These are phyloP conservation scores for Chrysogorgia sp. DNA, from an alignment of 92 coral and sea anemone genomes.

Conservation along the genomic window DNA sequence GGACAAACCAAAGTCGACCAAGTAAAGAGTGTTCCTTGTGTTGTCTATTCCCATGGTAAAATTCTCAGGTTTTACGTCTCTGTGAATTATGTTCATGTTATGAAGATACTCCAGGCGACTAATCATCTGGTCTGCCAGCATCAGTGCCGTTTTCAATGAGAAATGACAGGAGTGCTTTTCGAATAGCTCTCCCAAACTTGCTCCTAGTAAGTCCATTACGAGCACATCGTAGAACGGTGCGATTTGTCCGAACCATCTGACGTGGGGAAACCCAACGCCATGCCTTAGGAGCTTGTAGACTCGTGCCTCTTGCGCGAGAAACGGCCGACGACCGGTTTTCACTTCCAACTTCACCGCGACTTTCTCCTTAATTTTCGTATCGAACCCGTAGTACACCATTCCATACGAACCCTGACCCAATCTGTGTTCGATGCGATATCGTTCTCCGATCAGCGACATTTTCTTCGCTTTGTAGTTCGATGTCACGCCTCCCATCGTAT, in stretches of 20 bases:
- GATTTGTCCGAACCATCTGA: slow-evolving; percentile 73
- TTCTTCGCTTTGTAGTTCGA: slow-evolving; percentile 32
- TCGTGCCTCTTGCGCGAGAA: slow-evolving; percentile 72
- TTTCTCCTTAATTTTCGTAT: slow-evolving; percentile 60
- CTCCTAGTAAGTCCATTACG: slow-evolving; percentile 72
- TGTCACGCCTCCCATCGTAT: slow-evolving; percentile 20
- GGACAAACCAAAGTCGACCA: slow-evolving; percentile 77
- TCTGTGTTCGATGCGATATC: slow-evolving; percentile 54
- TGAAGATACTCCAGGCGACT: slow-evolving; percentile 69
- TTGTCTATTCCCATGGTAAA: slow-evolving; percentile 69
- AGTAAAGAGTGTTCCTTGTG: slow-evolving; percentile 58
- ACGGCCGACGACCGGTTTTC: slow-evolving; percentile 42
- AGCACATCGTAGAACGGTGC: slow-evolving; percentile 57
- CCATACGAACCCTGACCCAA: slow-evolving; percentile 82
- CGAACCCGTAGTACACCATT: slow-evolving; percentile 59
- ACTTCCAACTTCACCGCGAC: slow-evolving; percentile 71
- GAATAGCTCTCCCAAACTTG: slow-evolving; percentile 60
- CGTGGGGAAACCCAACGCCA: slow-evolving; percentile 43
- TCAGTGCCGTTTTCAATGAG: slow-evolving; percentile 65
- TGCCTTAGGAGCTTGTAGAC: slow-evolving; percentile 60
- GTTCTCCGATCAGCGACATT: slow-evolving; percentile 54
- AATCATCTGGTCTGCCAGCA: slow-evolving; percentile 76
- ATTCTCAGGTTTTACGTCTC: slow-evolving; percentile 80
- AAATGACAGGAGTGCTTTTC: slow-evolving; percentile 55
- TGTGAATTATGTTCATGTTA: slow-evolving; percentile 66